Evolutionary conservation across 2,888 invertebrate species (phyloP).

Genomic region (Synanthedon tipuliformis): DNA sequence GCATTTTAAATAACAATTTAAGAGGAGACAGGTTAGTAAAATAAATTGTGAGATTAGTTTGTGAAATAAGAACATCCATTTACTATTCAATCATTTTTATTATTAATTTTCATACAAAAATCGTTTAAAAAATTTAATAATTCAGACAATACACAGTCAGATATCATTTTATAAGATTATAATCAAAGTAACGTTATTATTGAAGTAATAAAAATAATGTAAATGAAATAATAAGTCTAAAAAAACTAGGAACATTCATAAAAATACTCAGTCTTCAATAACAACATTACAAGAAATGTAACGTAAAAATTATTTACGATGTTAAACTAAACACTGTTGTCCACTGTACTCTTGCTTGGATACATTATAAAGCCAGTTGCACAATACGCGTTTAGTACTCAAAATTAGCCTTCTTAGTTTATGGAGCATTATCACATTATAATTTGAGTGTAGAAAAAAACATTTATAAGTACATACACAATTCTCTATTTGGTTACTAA

Average conservation of each 20-base stretch:
- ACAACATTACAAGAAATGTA: constrained; percentile 58
- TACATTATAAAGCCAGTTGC: background rate
- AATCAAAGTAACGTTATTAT: constrained; percentile 57
- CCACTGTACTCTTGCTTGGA: constrained; percentile 17
- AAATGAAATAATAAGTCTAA: constrained; percentile 66
- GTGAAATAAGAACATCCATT: constrained; percentile 37
- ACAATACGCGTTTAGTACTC: background rate
- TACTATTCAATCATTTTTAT: constrained; percentile 64
- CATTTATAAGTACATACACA: background rate
- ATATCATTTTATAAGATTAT: constrained; percentile 64
- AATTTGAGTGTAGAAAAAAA: background rate
- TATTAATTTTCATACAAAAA: constrained; percentile 65
- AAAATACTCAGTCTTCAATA: constrained; percentile 62
- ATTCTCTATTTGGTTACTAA: no score
- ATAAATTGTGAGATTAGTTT: background rate
- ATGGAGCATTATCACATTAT: background rate
- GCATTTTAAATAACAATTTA: no score
- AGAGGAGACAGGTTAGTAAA: no score
- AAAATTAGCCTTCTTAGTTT: background rate
- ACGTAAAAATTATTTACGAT: constrained; percentile 37
- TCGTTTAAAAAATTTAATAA: constrained; percentile 70
- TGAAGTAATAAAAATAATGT: constrained; percentile 55
- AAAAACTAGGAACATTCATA: constrained; percentile 69
- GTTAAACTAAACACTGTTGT: constrained; percentile 49
- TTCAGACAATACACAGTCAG: constrained; percentile 67